Evolutionary conservation across 2,888 invertebrate genomes (phyloP).

Genomic region (Hydropsyche betteni): DNA sequence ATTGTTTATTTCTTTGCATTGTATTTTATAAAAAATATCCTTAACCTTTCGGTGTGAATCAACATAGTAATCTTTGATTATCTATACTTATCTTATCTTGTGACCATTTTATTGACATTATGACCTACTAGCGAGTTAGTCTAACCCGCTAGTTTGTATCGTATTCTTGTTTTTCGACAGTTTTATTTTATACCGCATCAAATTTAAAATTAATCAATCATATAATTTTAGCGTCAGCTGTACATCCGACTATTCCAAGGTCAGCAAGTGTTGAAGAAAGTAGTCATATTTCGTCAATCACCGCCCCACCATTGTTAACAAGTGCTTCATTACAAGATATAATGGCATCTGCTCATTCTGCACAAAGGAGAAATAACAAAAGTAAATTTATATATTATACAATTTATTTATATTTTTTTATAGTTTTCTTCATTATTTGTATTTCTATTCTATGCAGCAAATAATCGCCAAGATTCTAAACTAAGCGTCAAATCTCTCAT

Average conservation of each 20-base stretch:
- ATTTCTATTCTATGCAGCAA: conserved; percentile 53
- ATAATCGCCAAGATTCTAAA: conserved; percentile 75
- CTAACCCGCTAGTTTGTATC: too few relatives aligned
- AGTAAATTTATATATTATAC: conserved; percentile 54
- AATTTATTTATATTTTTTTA: conserved; percentile 4
- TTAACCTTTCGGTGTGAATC: too few relatives aligned
- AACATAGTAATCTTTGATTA: too few relatives aligned
- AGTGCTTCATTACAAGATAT: conserved; percentile 66
- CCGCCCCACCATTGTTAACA: conserved; percentile 62
- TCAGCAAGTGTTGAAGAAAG: conserved; percentile 39
- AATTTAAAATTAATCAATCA: too few relatives aligned
- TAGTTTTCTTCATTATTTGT: neutral
- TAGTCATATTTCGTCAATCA: conserved; percentile 41
- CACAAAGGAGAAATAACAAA: conserved; percentile 61
- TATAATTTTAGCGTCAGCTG: too few relatives aligned
- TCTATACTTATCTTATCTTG: too few relatives aligned
- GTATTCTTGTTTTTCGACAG: too few relatives aligned
- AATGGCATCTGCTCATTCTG: conserved; percentile 64
- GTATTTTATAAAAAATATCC: too few relatives aligned
- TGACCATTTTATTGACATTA: too few relatives aligned
- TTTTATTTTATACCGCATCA: too few relatives aligned
- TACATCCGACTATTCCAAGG: conserved; percentile 19
- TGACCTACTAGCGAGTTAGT: too few relatives aligned
- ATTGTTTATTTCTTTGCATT: too few relatives aligned
- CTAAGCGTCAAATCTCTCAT: conserved; percentile 91